phyloP scores from a whole-genome alignment of 2,797 vertebrate species.

The Pangasius larnaudii region DNA sequence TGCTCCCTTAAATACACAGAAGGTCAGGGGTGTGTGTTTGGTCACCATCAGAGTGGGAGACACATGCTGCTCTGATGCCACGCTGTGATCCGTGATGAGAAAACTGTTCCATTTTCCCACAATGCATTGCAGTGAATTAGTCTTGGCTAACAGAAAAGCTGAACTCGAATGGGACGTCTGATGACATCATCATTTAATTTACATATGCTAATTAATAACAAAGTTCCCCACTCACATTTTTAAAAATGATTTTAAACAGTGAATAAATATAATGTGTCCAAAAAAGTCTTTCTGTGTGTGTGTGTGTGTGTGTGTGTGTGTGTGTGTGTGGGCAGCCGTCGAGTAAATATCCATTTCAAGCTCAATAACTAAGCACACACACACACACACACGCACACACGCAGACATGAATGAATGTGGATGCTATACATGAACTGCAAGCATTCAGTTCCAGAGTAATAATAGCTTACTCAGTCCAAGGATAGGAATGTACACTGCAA shows the following conservation, averaged over 20 bases:
- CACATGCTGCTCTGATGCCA: background rate
- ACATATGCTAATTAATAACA: background rate
- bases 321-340: background rate
- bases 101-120: background rate
- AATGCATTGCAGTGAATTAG: background rate
- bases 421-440: background rate
- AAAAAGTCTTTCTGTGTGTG: background rate
- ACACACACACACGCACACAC: background rate
- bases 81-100: background rate
- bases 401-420: conserved; percentile 7
- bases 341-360: background rate
- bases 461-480: conserved; percentile 3
- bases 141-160: background rate
- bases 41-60: background rate
- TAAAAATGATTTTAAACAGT: background rate
- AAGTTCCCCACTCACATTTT: background rate
- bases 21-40: background rate
- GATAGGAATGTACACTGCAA: background rate
- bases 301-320: background rate
- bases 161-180: background rate
- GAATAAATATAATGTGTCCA: conserved; percentile 3
- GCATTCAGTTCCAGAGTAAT: conserved; percentile 16
- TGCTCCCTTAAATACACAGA: background rate
- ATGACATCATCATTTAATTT: background rate
- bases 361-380: background rate